Evolutionary conservation across 1,140 invertebrate genomes (phyloP), one percentile per base, ranked within the genome.

Genomic region (Drosophila sulfurigaster): DNA sequence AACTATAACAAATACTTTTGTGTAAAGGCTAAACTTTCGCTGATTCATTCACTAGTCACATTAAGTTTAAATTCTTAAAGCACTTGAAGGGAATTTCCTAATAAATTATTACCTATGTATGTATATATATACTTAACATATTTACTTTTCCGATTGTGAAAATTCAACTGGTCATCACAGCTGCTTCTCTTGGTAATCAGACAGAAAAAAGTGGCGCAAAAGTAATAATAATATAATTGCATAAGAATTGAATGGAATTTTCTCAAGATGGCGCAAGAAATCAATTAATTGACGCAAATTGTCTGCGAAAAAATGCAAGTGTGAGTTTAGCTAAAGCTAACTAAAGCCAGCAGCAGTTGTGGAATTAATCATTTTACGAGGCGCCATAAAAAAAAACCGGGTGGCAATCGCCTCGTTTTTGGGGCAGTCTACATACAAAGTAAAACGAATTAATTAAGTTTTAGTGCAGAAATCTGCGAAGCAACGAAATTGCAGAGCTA

Each of bases 211-310:
- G 13, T 38, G 6, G 35, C 70, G 75, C 71, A 68, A 15, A 54
- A 62, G 20, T 25, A 25, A 25, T 25, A 25, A 25, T 25, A 25
- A 25, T 54, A 51, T 45, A 49, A 75, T 88, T 87, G 79, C 80
- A 81, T 73, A 78, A 87, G 49, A 69, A 60, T 75, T 20, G 51
- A 78, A 54, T 65, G 58, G 52, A 69, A 73, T 52, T 62, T 69
- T 74, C 68, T 65, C 41, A 58, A 25, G 2, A 56, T 62, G 76
- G 68, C 60, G 46, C 13, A 54, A 72, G 66, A 80, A 83, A 88
- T 89, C 85, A 83, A 89, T 83, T 88, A 88, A 88, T 89, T 88
- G 79, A 66, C 69, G 77, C 73, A 86, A 86, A 88, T 87, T 88
- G 85, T 88, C 83, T 88, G 83, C 83, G 83, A 88, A 88, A 88